Conservation (phyloP, 2,113 vertebrate genomes). For the Odocoileus hemionus region DNA sequence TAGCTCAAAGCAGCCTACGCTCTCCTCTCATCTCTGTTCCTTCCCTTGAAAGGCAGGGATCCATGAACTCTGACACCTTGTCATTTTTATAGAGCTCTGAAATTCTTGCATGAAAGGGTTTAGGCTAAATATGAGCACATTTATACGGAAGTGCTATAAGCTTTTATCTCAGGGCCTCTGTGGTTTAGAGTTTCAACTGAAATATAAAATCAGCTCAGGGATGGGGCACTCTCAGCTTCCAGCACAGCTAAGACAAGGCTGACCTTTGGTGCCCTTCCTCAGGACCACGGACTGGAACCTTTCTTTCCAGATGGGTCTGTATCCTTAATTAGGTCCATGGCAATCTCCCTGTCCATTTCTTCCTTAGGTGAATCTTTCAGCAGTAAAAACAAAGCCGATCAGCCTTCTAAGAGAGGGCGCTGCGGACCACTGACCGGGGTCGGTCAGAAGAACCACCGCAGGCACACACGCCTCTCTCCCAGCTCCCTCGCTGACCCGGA, state of each 20-base stretch:
- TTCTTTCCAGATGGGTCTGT: neutral
- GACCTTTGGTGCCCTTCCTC: neutral
- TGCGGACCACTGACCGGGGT: neutral
- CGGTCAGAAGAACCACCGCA: neutral
- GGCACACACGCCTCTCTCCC: rapidly evolving
- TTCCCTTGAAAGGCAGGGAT: constrained; percentile 9
- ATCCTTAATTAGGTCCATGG: neutral
- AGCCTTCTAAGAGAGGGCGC: neutral
- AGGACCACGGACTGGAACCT: neutral
- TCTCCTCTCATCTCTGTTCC: neutral
- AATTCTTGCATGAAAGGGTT: constrained; percentile 43
- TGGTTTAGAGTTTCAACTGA: neutral
- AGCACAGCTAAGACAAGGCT: neutral
- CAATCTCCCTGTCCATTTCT: neutral
- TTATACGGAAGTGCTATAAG: neutral
- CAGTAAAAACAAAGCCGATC: neutral
- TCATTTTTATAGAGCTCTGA: constrained; percentile 25
- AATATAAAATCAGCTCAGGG: neutral
- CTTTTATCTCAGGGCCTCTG: constrained; percentile 32
- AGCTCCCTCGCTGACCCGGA: neutral
- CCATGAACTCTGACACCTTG: neutral
- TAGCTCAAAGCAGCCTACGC: neutral
- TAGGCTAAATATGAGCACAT: constrained; percentile 24
- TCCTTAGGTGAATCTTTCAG: neutral
- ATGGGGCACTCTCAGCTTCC: neutral